A percentile compares a stretch with the other conserved stretches of the same genome.
Evolutionary conservation across 2,113 vertebrate genomes (phyloP).

Genomic region (Megatriorchis doriae): DNA sequence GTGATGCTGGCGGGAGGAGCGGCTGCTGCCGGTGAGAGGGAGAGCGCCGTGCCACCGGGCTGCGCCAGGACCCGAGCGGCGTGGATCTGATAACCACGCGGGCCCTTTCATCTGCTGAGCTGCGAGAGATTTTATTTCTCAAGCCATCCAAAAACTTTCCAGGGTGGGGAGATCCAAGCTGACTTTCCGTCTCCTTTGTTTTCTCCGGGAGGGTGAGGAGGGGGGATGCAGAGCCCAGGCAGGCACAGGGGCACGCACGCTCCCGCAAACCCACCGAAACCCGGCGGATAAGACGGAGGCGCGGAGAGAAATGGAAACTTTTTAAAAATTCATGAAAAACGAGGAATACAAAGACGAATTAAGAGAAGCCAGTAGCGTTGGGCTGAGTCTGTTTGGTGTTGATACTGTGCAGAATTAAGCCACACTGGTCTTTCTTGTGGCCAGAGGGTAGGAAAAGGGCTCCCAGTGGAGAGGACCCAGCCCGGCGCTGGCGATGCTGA

Average conservation of each 20-base stretch:
- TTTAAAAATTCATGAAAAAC: slow-evolving; percentile 41
- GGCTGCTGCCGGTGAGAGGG: not conserved
- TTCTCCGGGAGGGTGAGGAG: not conserved
- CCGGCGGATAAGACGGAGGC: not conserved
- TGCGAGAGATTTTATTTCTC: not conserved
- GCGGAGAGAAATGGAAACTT: not conserved
- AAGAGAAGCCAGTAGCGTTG: not conserved
- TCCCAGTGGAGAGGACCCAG: slow-evolving; percentile 62
- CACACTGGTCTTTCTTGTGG: slow-evolving; percentile 52
- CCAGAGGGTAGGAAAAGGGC: slow-evolving; percentile 60
- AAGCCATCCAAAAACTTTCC: not conserved
- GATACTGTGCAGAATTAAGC: slow-evolving; percentile 69
- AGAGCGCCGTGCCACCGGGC: not conserved
- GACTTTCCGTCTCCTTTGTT: not conserved
- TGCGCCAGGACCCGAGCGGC: not conserved
- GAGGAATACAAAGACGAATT: slow-evolving; percentile 23
- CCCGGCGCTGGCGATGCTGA: not conserved
- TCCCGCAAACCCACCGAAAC: not conserved
- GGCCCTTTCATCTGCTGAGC: not conserved
- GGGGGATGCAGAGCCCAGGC: not conserved
- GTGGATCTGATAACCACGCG: rapidly evolving
- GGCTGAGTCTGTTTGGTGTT: slow-evolving; percentile 64
- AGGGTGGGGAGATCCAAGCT: not conserved
- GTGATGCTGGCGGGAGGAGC: not conserved
- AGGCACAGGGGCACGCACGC: not conserved